Evolutionary conservation across 1,140 invertebrate genomes (phyloP).

Genomic region (Gyrodactylus bullatarudis): DNA sequence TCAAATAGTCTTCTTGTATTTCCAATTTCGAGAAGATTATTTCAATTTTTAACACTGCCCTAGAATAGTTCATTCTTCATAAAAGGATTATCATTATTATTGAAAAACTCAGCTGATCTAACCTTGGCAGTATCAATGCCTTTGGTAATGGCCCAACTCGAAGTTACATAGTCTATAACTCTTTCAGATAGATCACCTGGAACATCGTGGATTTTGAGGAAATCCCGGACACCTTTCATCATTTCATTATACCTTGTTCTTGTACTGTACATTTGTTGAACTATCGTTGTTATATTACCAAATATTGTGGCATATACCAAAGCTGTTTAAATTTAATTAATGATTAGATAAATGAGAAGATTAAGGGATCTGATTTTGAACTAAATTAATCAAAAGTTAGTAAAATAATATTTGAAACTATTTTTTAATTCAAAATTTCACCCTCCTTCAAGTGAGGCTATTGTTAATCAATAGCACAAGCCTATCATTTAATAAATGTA

Average conservation of each 20-base stretch:
- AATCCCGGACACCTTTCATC: slow-evolving; percentile 92
- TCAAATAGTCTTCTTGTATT: too few relatives aligned
- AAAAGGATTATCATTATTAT: too few relatives aligned
- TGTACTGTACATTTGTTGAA: slow-evolving; percentile 96
- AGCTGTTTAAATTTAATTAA: slow-evolving; percentile 27
- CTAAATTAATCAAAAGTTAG: too few relatives aligned
- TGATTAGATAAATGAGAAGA: neutral
- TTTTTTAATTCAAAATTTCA: neutral
- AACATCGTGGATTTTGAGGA: slow-evolving; percentile 98
- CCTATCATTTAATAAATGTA: too few relatives aligned
- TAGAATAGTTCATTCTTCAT: too few relatives aligned
- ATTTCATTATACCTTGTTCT: slow-evolving; percentile 98
- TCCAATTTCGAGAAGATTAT: too few relatives aligned
- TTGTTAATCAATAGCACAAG: neutral
- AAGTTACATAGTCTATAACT: slow-evolving; percentile 98
- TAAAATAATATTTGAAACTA: too few relatives aligned
- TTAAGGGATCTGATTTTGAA: too few relatives aligned
- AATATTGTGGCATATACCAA: slow-evolving; percentile 89
- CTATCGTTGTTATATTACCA: slow-evolving; percentile 96
- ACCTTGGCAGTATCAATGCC: slow-evolving; percentile 85
- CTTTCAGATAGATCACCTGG: slow-evolving; percentile 90
- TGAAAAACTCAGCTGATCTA: too few relatives aligned
- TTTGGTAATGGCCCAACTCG: slow-evolving; percentile 98
- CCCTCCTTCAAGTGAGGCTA: neutral
- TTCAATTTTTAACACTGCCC: too few relatives aligned